Evolutionary conservation across 2,113 vertebrate genomes (phyloP).

Genomic region (Phaethon lepturus): DNA sequence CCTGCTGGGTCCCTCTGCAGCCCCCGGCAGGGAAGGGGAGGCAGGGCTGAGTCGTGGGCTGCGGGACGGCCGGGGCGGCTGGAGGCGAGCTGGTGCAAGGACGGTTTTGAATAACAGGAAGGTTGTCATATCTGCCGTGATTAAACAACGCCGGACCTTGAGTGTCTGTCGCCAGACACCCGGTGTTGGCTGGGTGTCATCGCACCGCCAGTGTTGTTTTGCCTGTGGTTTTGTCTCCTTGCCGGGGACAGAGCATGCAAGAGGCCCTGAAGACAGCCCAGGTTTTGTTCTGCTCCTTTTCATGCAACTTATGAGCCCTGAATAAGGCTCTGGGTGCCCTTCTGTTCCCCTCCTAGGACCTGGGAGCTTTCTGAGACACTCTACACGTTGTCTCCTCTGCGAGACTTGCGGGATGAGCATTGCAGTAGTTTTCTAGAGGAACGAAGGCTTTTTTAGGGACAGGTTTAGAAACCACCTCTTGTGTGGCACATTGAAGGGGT

Average conservation of each 20-base stretch:
- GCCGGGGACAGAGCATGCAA: accelerated
- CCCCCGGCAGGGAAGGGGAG: not conserved
- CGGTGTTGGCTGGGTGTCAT: not conserved
- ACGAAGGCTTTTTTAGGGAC: not conserved
- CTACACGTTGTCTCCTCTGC: not conserved
- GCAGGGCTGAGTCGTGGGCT: not conserved
- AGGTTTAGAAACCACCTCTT: not conserved
- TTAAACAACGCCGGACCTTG: not conserved
- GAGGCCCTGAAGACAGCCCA: accelerated
- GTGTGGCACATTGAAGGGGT: not conserved
- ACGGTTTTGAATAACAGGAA: not conserved
- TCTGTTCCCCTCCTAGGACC: not conserved
- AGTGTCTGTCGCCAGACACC: not conserved
- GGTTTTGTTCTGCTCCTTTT: not conserved
- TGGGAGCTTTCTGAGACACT: not conserved
- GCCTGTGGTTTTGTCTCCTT: not conserved
- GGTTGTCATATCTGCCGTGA: not conserved
- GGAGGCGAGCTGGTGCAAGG: not conserved
- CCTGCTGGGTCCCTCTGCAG: not conserved
- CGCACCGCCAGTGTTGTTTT: accelerated
- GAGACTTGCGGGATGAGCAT: not conserved
- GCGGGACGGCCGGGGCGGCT: accelerated
- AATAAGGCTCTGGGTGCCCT: not conserved
- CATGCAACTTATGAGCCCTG: not conserved
- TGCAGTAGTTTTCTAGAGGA: not conserved